phyloP scores from a whole-genome alignment of 2,888 invertebrate species.

The Therioaphis trifolii region DNA sequence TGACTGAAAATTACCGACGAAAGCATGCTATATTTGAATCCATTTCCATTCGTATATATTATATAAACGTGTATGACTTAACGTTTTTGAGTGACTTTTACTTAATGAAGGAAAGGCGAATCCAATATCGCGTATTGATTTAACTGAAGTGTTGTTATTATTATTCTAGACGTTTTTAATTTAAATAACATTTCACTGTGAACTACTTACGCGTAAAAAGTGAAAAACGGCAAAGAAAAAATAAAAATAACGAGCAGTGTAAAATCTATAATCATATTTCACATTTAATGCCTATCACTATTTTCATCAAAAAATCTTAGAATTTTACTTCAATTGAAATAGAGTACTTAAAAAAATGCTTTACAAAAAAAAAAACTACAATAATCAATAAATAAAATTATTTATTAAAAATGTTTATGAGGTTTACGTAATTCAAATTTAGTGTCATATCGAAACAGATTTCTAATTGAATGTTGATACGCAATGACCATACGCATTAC shows the following conservation, averaged over 20 bases:
- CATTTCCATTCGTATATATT: conserved; percentile 32
- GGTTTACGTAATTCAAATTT: not conserved
- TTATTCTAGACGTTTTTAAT: conserved; percentile 7
- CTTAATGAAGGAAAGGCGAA: conserved; percentile 29
- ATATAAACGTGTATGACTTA: not conserved
- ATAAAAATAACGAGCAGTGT: not conserved
- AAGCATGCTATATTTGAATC: conserved; percentile 57
- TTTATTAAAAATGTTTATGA: too few relatives aligned
- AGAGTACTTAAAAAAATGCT: too few relatives aligned
- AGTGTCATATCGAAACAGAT: not conserved
- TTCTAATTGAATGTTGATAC: not conserved
- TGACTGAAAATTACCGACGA: conserved; percentile 49
- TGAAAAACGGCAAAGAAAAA: not conserved
- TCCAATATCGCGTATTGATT: conserved; percentile 47
- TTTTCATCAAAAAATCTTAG: too few relatives aligned
- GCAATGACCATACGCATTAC: not conserved
- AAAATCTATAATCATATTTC: not conserved
- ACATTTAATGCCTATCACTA: too few relatives aligned
- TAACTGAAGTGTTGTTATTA: conserved; percentile 14
- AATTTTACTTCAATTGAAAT: too few relatives aligned
- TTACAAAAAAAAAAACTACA: too few relatives aligned
- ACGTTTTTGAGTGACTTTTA: conserved; percentile 42
- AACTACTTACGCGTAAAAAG: not conserved
- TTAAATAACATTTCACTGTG: conserved; percentile 24
- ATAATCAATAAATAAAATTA: too few relatives aligned